Conservation (phyloP, 1,140 invertebrate genomes). For the Macrotrachela quadricornifera region DNA sequence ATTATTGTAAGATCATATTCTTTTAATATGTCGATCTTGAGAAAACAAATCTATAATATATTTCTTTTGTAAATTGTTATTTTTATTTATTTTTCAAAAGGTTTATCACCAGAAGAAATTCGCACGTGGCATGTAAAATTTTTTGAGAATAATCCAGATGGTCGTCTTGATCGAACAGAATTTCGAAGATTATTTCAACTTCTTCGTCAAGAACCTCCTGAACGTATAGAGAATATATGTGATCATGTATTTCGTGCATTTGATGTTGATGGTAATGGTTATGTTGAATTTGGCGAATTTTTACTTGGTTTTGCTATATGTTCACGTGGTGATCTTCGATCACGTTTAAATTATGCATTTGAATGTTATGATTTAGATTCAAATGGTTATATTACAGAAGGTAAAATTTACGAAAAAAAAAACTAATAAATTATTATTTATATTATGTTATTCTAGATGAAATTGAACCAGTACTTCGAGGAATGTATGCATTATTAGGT, state of each 20-base stretch:
- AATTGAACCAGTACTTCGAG: too few species aligned
- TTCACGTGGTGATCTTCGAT: conserved; percentile 1
- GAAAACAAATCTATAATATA: too few species aligned
- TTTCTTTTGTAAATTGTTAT: too few species aligned
- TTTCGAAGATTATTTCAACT: not conserved
- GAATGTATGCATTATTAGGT: too few species aligned
- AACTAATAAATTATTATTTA: too few species aligned
- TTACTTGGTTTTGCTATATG: conserved; percentile 1
- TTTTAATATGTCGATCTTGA: too few species aligned
- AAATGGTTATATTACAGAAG: not conserved
- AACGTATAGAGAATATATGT: not conserved
- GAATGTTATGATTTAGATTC: conserved; percentile 1
- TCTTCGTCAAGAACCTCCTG: not conserved
- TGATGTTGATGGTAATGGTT: conserved; percentile 2
- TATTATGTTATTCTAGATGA: too few species aligned
- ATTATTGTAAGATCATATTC: too few species aligned
- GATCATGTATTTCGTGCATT: conserved; percentile 3
- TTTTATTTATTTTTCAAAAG: too few species aligned
- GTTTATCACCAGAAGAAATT: too few species aligned
- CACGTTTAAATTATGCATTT: conserved; percentile 5
- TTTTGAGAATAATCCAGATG: not conserved
- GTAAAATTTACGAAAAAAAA: too few species aligned
- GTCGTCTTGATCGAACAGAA: not conserved
- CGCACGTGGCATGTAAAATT: not conserved
- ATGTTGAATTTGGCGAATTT: conserved; percentile 4